Base-by-base conservation (phyloP, 2,888 invertebrate genomes). In the Bombyx huttoni region DNA sequence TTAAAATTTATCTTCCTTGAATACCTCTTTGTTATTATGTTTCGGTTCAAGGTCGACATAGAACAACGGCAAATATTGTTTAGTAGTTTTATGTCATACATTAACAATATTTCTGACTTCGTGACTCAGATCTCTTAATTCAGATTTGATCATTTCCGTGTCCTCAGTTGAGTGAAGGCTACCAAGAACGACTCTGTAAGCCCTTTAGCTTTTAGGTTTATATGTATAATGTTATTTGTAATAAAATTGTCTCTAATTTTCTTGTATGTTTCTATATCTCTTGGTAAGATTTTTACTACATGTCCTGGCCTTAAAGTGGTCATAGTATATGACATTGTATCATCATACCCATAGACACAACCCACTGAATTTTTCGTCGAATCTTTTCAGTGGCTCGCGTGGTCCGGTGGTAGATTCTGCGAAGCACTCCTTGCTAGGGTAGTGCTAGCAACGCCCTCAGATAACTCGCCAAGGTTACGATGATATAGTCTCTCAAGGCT, bases 211-310 rank as follows among this genome's bases (percentile, higher is more conserved):
- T 47, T 52, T 53, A 8, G 50, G 46, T 47, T 51, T 8, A 35
- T 46, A 53, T 7, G 53, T 53, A 34, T 53, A 51, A 52, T 52
- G 47, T 52, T 52, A 34, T 52, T 46, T 46, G 52, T 33, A 24
- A 51, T 51, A 12, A 52, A 54, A 7, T 52, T 48, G 24, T 52
- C 24, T 24, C 24, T 24, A 3, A 24, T 24, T 3, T 24, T 24
- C 24, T 24, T 24, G 24, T 24, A 24, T 3, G 3, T 24, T 24
- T 24, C 24, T 24, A 24, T 24, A 24, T 24, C 24, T 24, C 24
- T 24, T 24, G 24, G 24, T 24, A 24, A 24, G 24, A 24, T 24
- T 24, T 24, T 24, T 24, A 24, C 24, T 24, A 24, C 24, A 24
- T 24, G 24, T 24, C 24, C 24, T 24, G 24, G 3, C 24, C 24